These are phyloP conservation scores for Ceratotherium simum DNA, from an alignment of 2,113 vertebrate genomes.

Conservation along the genomic window DNA sequence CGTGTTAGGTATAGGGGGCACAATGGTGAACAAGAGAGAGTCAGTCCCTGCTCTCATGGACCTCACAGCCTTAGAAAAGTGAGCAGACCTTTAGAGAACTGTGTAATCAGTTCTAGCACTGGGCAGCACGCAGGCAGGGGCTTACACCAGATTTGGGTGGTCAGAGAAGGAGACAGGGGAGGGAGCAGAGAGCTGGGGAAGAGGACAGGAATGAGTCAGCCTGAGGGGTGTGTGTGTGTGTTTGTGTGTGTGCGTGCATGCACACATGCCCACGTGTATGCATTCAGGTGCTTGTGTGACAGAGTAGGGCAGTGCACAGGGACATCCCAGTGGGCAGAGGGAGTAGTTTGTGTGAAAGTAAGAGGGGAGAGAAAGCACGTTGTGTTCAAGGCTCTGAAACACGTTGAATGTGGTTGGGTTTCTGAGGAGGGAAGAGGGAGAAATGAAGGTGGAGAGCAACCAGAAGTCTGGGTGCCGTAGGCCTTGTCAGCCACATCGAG, in stretches of 20 bases:
- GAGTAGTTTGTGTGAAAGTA: background rate
- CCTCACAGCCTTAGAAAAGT: background rate
- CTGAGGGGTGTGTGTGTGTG: too few relatives aligned
- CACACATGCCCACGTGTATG: accelerated
- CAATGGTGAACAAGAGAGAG: background rate
- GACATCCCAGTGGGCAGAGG: background rate
- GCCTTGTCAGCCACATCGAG: accelerated
- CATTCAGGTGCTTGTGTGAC: background rate
- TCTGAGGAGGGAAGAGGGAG: background rate
- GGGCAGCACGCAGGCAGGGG: accelerated
- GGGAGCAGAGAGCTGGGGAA: background rate
- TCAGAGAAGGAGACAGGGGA: background rate
- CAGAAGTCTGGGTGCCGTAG: accelerated
- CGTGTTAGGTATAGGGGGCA: background rate
- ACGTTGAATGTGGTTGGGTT: accelerated
- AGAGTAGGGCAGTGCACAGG: background rate
- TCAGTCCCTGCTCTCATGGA: background rate
- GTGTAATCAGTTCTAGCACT: background rate
- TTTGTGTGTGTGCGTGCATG: too few relatives aligned
- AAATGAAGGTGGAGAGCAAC: background rate
- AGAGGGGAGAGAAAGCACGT: background rate
- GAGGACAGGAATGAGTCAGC: background rate
- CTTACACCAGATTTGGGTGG: background rate
- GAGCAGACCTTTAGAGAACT: background rate
- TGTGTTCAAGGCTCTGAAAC: background rate